These are phyloP conservation scores for Gonatopus flavifemur DNA, from an alignment of 1,140 invertebrate genomes.

Conservation along the genomic window DNA sequence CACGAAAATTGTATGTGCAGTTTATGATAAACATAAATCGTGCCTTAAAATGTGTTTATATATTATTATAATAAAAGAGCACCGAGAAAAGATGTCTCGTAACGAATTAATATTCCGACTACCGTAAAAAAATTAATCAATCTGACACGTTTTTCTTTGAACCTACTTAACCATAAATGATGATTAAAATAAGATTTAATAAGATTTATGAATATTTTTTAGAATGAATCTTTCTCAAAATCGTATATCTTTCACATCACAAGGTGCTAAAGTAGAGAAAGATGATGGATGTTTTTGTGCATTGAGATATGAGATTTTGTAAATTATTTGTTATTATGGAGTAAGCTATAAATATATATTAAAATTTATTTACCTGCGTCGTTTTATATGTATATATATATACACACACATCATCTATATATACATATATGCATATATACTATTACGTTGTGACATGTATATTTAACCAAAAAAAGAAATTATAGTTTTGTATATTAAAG, in stretches of 20 bases:
- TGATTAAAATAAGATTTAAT: background rate
- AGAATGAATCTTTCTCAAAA: conserved; percentile 3
- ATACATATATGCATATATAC: conserved; percentile 22
- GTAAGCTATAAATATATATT: conserved; percentile 36
- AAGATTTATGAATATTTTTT: background rate
- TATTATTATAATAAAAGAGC: background rate
- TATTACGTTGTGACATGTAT: conserved; percentile 40
- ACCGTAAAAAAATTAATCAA: no score
- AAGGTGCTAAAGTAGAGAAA: conserved; percentile 35
- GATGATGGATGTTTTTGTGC: conserved; percentile 26
- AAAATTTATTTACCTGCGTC: conserved; percentile 35
- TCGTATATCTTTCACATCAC: conserved; percentile 24
- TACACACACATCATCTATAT: conserved; percentile 18
- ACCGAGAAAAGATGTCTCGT: background rate
- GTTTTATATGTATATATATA: conserved; percentile 31
- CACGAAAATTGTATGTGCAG: no score
- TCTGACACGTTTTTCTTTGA: no score
- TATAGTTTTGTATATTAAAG: conserved; percentile 59
- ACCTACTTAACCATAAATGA: no score
- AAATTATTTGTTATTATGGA: conserved; percentile 50
- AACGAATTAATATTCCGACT: background rate
- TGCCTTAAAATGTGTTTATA: no score
- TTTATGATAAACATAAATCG: no score
- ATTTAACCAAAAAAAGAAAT: conserved; percentile 54
- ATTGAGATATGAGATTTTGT: conserved; percentile 30